Evolutionary conservation across 2,797 vertebrate species (phyloP), one percentile per base, ranked within the genome.

Genomic region (Pangasius krempfi): DNA sequence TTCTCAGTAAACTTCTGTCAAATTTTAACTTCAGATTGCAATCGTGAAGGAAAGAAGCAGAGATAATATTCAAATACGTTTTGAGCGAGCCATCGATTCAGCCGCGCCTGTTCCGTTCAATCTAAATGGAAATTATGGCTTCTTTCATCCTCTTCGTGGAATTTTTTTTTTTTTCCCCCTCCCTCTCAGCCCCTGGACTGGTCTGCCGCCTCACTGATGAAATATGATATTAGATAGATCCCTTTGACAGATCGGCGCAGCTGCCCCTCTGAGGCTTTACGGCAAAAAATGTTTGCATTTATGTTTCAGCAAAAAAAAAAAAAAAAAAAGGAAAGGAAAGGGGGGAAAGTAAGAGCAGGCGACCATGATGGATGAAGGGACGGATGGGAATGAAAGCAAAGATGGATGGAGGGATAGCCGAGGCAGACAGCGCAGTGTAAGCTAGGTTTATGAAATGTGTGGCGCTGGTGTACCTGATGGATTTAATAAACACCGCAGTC

Each of bases 111-210:
- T 90, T 84, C 82, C 56, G 70, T 89, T 88, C 86, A 81, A 91
- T 91, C 90, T 92, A 92, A 92, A 92, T 90, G 90, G 87, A 91
- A 92, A 91, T 91, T 72, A 3, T 37, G 40, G 56, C 83, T 62
- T 68, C 84, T 90, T 88, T 89, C 54, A 81, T 85, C 37, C 84
- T 88, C 81, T 78, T 60, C 60, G 10, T 8, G 81, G 40, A 88
- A 70, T 80, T 72, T 60, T 50, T 62, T 73, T 85, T n/a, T 44
- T 66, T 80, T 72, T 52, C 37, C 27, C 7, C 50, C 30, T 8
- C 47, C 25, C 73, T 1, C 40, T 76, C 89, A 52, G 70, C 40
- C 54, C 40, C 40, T 9, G 7, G n/a, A 47, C 33, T 37, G 22
- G 9, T 40, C 40, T 33, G 18, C 40, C 20, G 12, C 8, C 80